Evolutionary conservation across 2,797 vertebrate species (phyloP), one percentile per base, ranked within the genome.

Genomic region (Coregonus sp.): DNA sequence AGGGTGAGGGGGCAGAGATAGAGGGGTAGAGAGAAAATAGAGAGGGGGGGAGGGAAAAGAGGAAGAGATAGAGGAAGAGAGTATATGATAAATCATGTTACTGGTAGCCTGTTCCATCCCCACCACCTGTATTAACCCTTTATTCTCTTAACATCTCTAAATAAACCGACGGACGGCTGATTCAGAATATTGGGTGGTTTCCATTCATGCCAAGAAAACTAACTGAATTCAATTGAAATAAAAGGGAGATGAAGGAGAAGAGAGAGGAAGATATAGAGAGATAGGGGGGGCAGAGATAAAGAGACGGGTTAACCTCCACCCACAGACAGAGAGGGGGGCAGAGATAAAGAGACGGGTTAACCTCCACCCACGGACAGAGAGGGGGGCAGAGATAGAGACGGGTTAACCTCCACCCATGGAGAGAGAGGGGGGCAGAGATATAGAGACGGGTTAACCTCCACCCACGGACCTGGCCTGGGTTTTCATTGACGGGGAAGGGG

Each of bases 391-490:
- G 25, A 25, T 25, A 72, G 70, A 59, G 52, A 25, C 25, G 80
- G 59, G 75, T 25, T 37, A 70, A 73, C 61, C 25, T 66, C 25
- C 25, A 25, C 25, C 25, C 4, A 40, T 37, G 51, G 37, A 5
- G 40, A n/a, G 1, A 29, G 7, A 2, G 5, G 40, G 11, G 5
- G 40, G 6, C 67, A 51, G 51, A 63, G 69, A 63, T 68, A 47
- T 70, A 72, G 70, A 59, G 52, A 25, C 25, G 80, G 59, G 75
- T 25, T 37, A 70, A 73, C 61, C 25, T 66, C 40, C 40, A 6
- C 1, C 40, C 7, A 9, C 7, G 50, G 73, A 75, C 71, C 77
- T 81, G 80, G 67, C 56, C 73, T 76, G 74, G 74, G 37, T 50
- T 61, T 59, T 25, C 25, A 18, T 14, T 40, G 47, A 14, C 51